Percentiles rank a stretch among this genome's conserved stretches.
Evolutionary conservation across 2,113 vertebrate genomes (phyloP).

Genomic region (Campylomormyrus tamandua): DNA sequence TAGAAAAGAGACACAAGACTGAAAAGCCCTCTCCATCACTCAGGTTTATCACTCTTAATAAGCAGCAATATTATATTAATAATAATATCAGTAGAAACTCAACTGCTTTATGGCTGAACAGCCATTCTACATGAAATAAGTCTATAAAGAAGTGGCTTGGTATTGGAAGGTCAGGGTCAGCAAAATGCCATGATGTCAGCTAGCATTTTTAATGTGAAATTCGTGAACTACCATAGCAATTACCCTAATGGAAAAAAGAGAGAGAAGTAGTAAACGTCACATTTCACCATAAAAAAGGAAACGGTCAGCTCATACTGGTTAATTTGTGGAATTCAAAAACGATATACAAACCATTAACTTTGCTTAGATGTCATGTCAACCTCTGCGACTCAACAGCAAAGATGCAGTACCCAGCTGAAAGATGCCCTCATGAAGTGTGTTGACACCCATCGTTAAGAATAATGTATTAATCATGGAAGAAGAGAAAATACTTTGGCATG

Average conservation of each 20-base stretch:
- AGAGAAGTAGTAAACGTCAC: background rate
- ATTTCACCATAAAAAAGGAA: constrained; percentile 12
- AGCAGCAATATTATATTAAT: background rate
- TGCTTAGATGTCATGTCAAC: constrained; percentile 23
- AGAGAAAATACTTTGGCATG: background rate
- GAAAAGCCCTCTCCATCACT: background rate
- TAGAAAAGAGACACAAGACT: background rate
- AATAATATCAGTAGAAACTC: background rate
- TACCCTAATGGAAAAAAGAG: background rate
- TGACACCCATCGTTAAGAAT: background rate
- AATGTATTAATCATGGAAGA: background rate
- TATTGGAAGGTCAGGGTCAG: background rate
- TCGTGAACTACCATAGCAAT: background rate
- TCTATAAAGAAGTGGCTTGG: background rate
- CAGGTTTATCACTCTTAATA: background rate
- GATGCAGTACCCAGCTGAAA: background rate
- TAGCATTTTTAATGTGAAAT: background rate
- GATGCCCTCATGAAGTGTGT: background rate
- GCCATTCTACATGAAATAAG: background rate
- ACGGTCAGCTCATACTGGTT: constrained; percentile 21
- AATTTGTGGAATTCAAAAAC: constrained; percentile 26
- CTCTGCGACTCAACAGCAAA: background rate
- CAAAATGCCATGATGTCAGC: background rate
- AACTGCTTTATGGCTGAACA: background rate
- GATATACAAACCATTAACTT: constrained; percentile 17